Base-by-base conservation (phyloP, 2,797 vertebrate genomes). In the Amazonetta brasiliensis region DNA sequence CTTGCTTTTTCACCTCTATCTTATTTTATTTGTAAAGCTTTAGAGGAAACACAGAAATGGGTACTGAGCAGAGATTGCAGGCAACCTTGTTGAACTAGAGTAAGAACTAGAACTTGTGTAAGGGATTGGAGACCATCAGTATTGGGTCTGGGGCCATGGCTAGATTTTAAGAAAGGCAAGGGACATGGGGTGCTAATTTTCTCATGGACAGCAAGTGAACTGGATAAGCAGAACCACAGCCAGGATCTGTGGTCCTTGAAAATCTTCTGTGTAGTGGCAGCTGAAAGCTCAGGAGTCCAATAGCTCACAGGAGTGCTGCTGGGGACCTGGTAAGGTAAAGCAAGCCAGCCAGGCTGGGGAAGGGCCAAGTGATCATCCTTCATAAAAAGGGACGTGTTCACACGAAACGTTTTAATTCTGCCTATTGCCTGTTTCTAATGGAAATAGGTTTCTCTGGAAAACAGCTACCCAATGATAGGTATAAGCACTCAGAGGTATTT, bases 301-400 rank as follows among this genome's bases (percentile, higher is more conserved):
- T 9, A 56, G 18, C 9, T n/a, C 25, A 16, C 7, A 12, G 35
- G 44, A 73, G n/a, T 7, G 2, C 14, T 81, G n/a, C 50, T 55
- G 41, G 66, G 67, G 12, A 56, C 52, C 19, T 58, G 17, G 18
- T 8, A 50, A 26, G 25, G 25, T 18, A 35, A 78, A 8, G 44
- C 17, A 39, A 67, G 14, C 11, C 37, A 77, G 26, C 2, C 39
- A 68, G 46, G 12, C 16, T 55, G 13, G 22, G 28, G 13, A 83
- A 88, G 73, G 69, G 2, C 1, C 1, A 62, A 59, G 22, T 6
- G 28, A 15, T 31, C 16, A 19, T 60, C 8, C 12, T 79, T 82
- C 28, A 28, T 72, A 50, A 44, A 41, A 71, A 77, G 28, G 7
- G 8, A n/a, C 0, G 0, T n/a, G 23, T 14, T 72, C n/a, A 33